These are phyloP conservation scores for Leptinotarsa defecta DNA, from an alignment of 1,140 invertebrate species.

Conservation along the genomic window DNA sequence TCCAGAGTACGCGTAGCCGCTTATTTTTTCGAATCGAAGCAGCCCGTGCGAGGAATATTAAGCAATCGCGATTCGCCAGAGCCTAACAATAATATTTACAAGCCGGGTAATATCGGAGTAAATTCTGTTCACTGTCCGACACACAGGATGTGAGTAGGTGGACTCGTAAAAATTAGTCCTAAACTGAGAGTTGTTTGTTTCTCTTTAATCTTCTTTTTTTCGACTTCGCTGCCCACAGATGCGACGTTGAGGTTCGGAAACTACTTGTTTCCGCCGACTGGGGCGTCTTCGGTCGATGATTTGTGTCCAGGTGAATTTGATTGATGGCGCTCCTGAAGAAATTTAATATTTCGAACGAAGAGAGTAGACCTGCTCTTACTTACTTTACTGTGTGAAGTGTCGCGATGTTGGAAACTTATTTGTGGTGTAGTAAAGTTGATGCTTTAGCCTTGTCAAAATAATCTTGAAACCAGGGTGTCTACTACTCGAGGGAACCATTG, in stretches of 20 bases:
- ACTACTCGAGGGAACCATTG: too few species aligned
- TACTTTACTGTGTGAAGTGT: too few species aligned
- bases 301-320: too few species aligned
- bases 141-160: conserved; percentile 34
- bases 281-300: background rate
- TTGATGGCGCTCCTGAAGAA: too few species aligned
- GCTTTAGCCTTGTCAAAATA: too few species aligned
- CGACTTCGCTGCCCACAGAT: too few species aligned
- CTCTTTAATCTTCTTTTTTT: conserved; percentile 4
- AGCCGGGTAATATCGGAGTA: background rate
- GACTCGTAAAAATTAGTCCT: conserved; percentile 33
- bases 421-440: too few species aligned
- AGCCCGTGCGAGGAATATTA: conserved; percentile 2
- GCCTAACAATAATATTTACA: conserved; percentile 6
- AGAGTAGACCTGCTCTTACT: too few species aligned
- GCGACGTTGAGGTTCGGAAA: too few species aligned
- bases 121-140: conserved; percentile 19
- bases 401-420: too few species aligned
- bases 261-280: background rate
- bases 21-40: conserved; percentile 3
- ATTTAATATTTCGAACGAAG: too few species aligned
- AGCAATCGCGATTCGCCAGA: background rate
- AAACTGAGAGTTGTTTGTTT: conserved; percentile 17
- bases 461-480: too few species aligned
- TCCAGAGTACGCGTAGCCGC: background rate